Evolutionary conservation across 2,888 invertebrate species (phyloP).

Genomic region (Limnephilus marmoratus): DNA sequence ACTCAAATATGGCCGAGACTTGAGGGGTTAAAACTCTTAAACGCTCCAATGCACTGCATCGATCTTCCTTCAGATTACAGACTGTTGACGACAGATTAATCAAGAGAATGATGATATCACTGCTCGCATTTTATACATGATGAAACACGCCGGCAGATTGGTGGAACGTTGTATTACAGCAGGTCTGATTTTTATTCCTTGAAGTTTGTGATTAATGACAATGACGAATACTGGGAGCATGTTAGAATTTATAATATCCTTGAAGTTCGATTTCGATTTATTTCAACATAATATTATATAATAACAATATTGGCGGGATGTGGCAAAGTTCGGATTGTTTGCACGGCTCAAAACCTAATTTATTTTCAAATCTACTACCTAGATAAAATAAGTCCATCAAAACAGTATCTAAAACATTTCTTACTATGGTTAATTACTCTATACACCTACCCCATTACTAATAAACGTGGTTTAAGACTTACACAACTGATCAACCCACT

Average conservation of each 20-base stretch:
- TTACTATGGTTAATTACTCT: too few relatives aligned
- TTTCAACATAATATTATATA: not conserved
- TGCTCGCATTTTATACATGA: not conserved
- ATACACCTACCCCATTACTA: too few relatives aligned
- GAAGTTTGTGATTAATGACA: not conserved
- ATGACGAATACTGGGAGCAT: not conserved
- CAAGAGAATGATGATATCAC: not conserved
- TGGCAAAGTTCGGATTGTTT: too few relatives aligned
- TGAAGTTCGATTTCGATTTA: not conserved
- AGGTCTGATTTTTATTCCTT: not conserved
- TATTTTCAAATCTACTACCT: too few relatives aligned
- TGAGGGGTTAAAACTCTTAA: not conserved
- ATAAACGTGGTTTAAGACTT: too few relatives aligned
- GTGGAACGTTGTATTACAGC: not conserved
- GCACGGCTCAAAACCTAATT: too few relatives aligned
- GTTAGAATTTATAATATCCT: too few relatives aligned
- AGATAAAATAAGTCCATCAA: too few relatives aligned
- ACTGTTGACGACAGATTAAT: not conserved
- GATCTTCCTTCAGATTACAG: not conserved
- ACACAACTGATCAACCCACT: too few relatives aligned
- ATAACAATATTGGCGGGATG: too few relatives aligned
- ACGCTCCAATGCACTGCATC: not conserved
- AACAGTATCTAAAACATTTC: too few relatives aligned
- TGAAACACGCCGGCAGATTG: not conserved
- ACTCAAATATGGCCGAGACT: too few relatives aligned